Conservation (phyloP, 2,888 invertebrate genomes). For the Troglohyphantes excavatus region DNA sequence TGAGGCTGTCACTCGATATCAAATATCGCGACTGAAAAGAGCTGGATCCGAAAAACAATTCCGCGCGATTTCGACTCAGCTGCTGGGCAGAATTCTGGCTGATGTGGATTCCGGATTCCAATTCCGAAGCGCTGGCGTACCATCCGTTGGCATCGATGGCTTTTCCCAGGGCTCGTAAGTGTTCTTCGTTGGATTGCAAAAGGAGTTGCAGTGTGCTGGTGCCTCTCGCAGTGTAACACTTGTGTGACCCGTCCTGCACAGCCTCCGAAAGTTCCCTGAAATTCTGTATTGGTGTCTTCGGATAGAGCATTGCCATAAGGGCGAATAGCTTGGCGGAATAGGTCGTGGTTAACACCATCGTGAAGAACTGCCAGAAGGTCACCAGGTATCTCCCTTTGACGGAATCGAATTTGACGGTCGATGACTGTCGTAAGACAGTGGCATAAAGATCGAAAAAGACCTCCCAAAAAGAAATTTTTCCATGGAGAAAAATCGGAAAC, state of each 20-base stretch:
- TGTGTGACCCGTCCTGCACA: not conserved
- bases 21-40: not conserved
- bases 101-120: not conserved
- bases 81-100: not conserved
- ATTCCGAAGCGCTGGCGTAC: not conserved
- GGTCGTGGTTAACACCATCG: not conserved
- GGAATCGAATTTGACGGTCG: not conserved
- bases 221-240: not conserved
- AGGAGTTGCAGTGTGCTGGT: not conserved
- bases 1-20: not conserved
- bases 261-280: constrained; percentile 4
- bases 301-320: not conserved
- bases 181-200: not conserved
- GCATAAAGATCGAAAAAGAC: not conserved
- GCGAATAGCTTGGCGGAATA: constrained; percentile 6
- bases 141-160: not conserved
- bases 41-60: not conserved
- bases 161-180: not conserved
- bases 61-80: not conserved
- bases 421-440: not conserved
- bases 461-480: not conserved
- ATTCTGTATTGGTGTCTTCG: not conserved
- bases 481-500: not conserved
- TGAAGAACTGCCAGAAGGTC: not conserved
- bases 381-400: not conserved